Base-by-base conservation (phyloP, 2,888 invertebrate species). In the Elmis aenea region DNA sequence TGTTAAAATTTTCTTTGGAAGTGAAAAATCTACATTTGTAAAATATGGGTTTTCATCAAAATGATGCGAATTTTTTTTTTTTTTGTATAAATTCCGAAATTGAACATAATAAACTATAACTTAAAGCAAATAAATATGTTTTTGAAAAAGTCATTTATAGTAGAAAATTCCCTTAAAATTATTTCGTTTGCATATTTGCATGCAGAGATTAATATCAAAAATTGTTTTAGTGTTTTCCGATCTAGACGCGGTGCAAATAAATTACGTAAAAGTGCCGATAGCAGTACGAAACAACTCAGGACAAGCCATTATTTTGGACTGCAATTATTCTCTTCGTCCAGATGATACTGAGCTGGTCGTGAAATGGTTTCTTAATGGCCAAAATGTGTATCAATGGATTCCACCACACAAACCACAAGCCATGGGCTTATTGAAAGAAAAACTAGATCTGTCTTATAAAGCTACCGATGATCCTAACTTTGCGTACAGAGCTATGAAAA, bases 361-460 rank as follows among this genome's bases (percentile, higher is more conserved):
- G 5, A 85, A 85, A 62, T 86, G 87, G 86, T 84, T 77, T 59
- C 74, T 76, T 55, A 77, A 76, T 62, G 77, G 80, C 54, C 74
- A 78, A 28, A 75, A 79, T 0, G 80, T 86, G n/a, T 87, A 86
- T 64, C 85, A 86, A 61, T 87, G 86, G 85, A 85, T 86, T 42
- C 81, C 81, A 1, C 79, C 81, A 2, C 73, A 75, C 45, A 73
- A 72, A 46, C 83, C 84, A 0, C 79, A 79, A 55, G 81, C 78
- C 8, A 67, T 82, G 27, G 81, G 81, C 1, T 50, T 64, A 13
- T 65, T 74, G 42, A 71, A 68, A 47, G 71, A 72, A 31, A 66
- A 77, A 63, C 58, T 85, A 51, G 81, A 86, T 55, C 67, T 81
- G 11, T 70, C 71, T 24, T 81, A 77, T 66, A 73, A 71, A 51